These are phyloP conservation scores for Brachymystax lenok DNA, from an alignment of 2,797 vertebrate species.

Conservation along the genomic window DNA sequence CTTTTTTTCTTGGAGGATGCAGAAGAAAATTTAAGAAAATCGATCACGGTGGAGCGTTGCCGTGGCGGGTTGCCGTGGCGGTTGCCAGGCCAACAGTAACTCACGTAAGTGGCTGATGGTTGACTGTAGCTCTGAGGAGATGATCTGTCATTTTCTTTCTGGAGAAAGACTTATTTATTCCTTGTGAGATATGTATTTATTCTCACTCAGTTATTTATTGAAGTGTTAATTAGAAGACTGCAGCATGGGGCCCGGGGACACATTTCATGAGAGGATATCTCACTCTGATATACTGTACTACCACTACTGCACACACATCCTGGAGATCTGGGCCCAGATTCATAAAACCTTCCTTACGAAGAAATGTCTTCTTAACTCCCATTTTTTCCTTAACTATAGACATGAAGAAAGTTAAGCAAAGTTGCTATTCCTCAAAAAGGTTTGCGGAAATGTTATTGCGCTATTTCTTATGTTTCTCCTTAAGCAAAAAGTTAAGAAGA, in stretches of 20 bases:
- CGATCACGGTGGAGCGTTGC: constrained; percentile 80
- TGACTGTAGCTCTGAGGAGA: constrained; percentile 76
- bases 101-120: constrained; percentile 77
- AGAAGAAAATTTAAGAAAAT: constrained; percentile 91
- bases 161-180: constrained; percentile 70
- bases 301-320: not conserved
- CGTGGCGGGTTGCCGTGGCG: constrained; percentile 78
- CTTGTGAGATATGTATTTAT: constrained; percentile 71
- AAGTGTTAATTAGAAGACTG: constrained; percentile 72
- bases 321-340: constrained; percentile 23
- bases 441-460: no score
- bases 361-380: no score
- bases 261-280: constrained; percentile 33
- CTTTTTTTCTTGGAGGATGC: constrained; percentile 71
- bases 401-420: no score
- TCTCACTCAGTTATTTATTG: constrained; percentile 47
- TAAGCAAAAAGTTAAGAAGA: no score
- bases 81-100: constrained; percentile 89
- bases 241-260: constrained; percentile 72
- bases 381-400: no score
- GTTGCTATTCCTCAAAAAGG: no score
- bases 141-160: constrained; percentile 80
- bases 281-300: not conserved
- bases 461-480: no score
- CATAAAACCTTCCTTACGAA: no score